Base-by-base conservation (phyloP, 2,113 vertebrate genomes). In the Martes martes region DNA sequence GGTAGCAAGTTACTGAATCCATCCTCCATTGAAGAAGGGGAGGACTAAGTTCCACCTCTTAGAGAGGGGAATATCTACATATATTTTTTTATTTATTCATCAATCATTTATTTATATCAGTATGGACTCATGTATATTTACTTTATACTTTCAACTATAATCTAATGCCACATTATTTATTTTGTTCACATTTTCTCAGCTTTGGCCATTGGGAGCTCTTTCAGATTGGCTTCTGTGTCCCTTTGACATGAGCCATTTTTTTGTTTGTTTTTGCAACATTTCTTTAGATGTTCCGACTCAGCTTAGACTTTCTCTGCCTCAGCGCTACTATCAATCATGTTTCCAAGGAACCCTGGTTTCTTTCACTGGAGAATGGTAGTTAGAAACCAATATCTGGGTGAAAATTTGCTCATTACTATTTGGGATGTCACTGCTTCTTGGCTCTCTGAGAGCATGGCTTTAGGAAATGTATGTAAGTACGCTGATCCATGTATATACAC, bases 41-140 rank as follows among this genome's bases (percentile, higher is more conserved):
- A 92, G 63, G 45, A 74, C 94, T 96, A 74, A 89, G n/a, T 94
- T 71, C 33, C 18, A 57, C 45, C n/a, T 96, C 47, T 76, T 82
- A n/a, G 39, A 69, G 55, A 24, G 11, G 31, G 33, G 33, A 73
- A n/a, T 47, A 67, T 39, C 28, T 78, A 36, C 15, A 83, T 42
- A 39, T 47, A 76, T 94, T 94, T 45, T 92, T 71, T 14, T 14
- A 89, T 47, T 78, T 78, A 78, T 78, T 78, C 23, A 74, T 42
- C 71, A 39, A 16, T 59, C 19, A 63, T 67, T 78, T 83, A 57
- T 69, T 92, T 92, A 63, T 55, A 57, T 79, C 16, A 63, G 2
- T 47, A 57, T 55, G n/a, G 18, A 87, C 5, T 15, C 18, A 26
- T 94, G 21, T 23, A 13, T 74, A 76, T 74, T 92, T 76, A 76